phyloP scores from a whole-genome alignment of 2,797 vertebrate species.

The Pampus argenteus region DNA sequence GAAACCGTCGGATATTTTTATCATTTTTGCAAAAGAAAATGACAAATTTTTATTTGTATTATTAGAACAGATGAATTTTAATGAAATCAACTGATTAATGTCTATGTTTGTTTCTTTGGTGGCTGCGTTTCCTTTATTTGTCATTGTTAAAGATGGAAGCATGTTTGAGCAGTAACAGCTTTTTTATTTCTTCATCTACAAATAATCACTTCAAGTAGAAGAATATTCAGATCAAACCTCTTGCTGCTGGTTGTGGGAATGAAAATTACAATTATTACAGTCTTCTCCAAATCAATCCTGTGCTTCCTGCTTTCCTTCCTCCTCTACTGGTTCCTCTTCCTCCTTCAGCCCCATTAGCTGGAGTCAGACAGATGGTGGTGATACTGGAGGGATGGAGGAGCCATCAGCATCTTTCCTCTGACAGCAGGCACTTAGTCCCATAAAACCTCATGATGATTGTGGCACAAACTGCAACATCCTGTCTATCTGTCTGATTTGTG shows the following conservation, averaged over 20 bases:
- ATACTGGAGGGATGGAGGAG: slow-evolving; percentile 44
- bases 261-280: not conserved
- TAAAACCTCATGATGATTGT: slow-evolving; percentile 34
- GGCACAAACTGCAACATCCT: slow-evolving; percentile 19
- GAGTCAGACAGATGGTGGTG: slow-evolving; percentile 62
- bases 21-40: no score
- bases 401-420: slow-evolving; percentile 40
- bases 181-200: not conserved
- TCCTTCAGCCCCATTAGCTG: slow-evolving; percentile 40
- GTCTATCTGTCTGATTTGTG: no score
- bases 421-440: slow-evolving; percentile 45
- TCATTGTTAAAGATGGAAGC: no score
- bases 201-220: not conserved
- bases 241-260: not conserved
- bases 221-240: not conserved
- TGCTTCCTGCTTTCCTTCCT: not conserved
- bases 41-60: no score
- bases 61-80: no score
- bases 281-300: no score
- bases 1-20: no score
- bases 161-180: no score
- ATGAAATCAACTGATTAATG: no score
- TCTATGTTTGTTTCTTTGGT: no score
- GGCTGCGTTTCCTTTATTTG: no score
- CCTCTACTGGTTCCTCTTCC: not conserved